Conservation (phyloP, 2,888 invertebrate genomes). For the Aporophyla nigra region DNA sequence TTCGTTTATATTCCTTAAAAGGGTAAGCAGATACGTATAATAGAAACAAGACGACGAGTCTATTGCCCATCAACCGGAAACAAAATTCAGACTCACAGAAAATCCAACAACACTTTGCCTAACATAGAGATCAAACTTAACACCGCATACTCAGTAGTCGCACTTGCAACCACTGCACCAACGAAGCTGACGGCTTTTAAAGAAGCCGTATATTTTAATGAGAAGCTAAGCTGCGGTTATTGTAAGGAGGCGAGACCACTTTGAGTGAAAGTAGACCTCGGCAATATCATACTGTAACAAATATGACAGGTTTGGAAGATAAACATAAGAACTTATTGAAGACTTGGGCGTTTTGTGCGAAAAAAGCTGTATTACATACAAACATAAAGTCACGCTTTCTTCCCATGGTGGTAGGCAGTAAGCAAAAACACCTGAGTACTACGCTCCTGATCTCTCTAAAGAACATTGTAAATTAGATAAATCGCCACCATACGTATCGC, state of each 20-base stretch:
- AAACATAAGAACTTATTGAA: conserved; percentile 35
- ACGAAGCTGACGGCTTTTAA: not conserved
- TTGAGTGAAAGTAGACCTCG: conserved; percentile 19
- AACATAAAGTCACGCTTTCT: too few relatives aligned
- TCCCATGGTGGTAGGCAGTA: too few relatives aligned
- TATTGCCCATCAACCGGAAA: not conserved
- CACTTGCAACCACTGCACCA: not conserved
- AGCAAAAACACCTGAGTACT: too few relatives aligned
- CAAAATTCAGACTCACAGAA: not conserved
- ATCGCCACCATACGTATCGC: too few relatives aligned
- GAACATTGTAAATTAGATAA: too few relatives aligned
- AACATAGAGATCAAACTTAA: not conserved
- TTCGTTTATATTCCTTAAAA: not conserved
- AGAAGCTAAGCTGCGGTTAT: conserved; percentile 15
- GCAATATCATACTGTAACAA: conserved; percentile 28
- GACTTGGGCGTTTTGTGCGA: not conserved
- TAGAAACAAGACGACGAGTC: not conserved
- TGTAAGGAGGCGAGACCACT: not conserved
- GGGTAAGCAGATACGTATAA: not conserved
- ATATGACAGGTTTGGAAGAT: conserved; percentile 43
- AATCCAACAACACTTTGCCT: not conserved
- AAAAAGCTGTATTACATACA: not conserved
- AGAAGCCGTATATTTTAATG: not conserved
- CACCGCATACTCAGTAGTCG: not conserved
- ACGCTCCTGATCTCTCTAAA: too few relatives aligned